Base-by-base conservation (phyloP, 92 coral and sea anemone species). In the Metridium senile region DNA sequence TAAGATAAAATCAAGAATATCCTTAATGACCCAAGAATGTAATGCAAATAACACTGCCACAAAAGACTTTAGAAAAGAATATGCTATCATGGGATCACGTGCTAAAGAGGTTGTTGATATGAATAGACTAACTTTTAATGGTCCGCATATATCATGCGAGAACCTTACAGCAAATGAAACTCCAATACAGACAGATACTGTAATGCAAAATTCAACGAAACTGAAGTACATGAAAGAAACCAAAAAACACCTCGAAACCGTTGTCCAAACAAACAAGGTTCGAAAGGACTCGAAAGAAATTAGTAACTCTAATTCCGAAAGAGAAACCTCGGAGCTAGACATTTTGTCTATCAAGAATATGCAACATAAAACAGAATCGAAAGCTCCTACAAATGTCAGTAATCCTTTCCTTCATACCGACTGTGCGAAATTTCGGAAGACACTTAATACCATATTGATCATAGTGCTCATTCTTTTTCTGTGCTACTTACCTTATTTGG, bases 401-500 rank as follows among this genome's bases (percentile, higher is more conserved):
- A 20, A 73, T 21, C 21, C 63, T 29, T 63, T 67, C 3, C 66
- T 73, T 23, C 57, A 33, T 22, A 45, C 57, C 0, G 80, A 75
- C 46, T 22, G 61, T 19, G 28, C 26, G 0, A 62, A 75, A 56
- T 75, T 75, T 18, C 45, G 66, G 2, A 49, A 51, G 39, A 75
- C 80, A 8, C 80, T 75, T 8, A 45, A 62, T 17, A 75, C 80
- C 0, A 75, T 75, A 11, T 29, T 75, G 8, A 17, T 75, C 11
- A 75, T 75, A 0, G 80, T 75, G 0, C 22, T 30, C 16, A 31
- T 43, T 4, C 72, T 75, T 23, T 75, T 75, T 46, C 45, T 75
- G 13, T 75, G 71, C 29, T 75, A 62, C 31, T 8, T 64, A 34
- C 80, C 80, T 26, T 75, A 75, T 52, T 21, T 63, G 62, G 31